A percentile compares a stretch with the other conserved stretches of the same genome.
phyloP scores from a whole-genome alignment of 2,797 vertebrate genomes.

The Scleropages formosus region DNA sequence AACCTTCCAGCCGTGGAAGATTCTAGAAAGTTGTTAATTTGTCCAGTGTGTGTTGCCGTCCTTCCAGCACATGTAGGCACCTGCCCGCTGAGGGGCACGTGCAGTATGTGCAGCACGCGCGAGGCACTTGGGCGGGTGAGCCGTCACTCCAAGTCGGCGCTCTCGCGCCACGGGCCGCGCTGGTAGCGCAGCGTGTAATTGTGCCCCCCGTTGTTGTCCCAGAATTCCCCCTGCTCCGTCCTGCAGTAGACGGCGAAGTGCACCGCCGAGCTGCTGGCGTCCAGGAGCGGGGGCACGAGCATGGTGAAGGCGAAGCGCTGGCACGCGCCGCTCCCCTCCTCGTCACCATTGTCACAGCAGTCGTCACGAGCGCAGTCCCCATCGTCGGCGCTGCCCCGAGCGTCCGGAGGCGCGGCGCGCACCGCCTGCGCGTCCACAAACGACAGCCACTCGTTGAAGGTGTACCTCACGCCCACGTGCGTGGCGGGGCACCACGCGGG shows the following conservation, averaged over 20 bases:
- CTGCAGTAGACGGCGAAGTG: constrained; percentile 80
- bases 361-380: too few relatives aligned
- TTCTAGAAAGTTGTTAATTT: too few relatives aligned
- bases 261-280: constrained; percentile 58
- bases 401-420: constrained; percentile 36
- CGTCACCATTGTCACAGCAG: too few relatives aligned
- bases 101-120: too few relatives aligned
- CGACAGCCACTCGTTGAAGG: constrained; percentile 86
- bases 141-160: too few relatives aligned
- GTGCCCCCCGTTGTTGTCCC: constrained; percentile 85
- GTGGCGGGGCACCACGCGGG: constrained; percentile 35
- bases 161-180: constrained; percentile 3
- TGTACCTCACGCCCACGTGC: constrained; percentile 80
- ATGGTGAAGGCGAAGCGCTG: constrained; percentile 75
- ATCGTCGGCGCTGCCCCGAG: too few relatives aligned
- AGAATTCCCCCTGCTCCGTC: constrained; percentile 72
- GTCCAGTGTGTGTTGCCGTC: too few relatives aligned
- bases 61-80: too few relatives aligned
- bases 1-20: too few relatives aligned
- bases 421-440: constrained; percentile 75
- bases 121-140: too few relatives aligned
- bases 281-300: constrained; percentile 71
- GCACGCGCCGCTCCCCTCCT: not conserved
- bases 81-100: too few relatives aligned
- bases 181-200: constrained; percentile 78